A percentile compares a stretch with the other conserved stretches of the same genome.
These are phyloP conservation scores for Falco peregrinus DNA, from an alignment of 2,797 vertebrate species.

Conservation along the genomic window DNA sequence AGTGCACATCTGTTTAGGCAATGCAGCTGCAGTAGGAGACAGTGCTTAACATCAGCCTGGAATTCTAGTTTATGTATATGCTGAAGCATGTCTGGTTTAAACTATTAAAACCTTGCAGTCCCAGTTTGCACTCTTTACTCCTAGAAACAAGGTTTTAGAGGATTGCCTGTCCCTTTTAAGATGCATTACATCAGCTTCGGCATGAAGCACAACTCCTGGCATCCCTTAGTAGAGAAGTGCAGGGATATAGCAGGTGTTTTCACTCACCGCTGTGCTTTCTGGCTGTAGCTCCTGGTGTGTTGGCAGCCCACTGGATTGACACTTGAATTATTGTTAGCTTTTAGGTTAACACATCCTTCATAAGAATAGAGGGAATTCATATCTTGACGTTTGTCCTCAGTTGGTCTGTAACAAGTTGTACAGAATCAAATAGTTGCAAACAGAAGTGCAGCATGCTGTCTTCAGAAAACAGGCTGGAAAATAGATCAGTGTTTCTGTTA, in stretches of 20 bases:
- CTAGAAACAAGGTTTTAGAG: not conserved
- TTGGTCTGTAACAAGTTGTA: not conserved
- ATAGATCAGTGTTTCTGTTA: not conserved
- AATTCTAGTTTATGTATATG: not conserved
- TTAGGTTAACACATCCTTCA: not conserved
- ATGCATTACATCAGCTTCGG: not conserved
- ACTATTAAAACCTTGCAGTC: not conserved
- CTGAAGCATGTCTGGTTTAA: not conserved
- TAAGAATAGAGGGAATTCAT: not conserved
- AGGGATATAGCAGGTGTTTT: not conserved
- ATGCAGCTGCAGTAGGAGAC: slow-evolving; percentile 20
- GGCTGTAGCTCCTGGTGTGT: not conserved
- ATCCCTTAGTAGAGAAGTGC: not conserved
- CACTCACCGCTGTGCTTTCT: not conserved
- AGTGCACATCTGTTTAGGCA: slow-evolving; percentile 26
- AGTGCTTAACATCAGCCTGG: not conserved
- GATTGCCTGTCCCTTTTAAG: not conserved
- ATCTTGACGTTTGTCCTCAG: not conserved
- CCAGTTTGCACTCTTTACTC: not conserved
- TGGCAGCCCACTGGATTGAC: not conserved
- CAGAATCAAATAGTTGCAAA: not conserved
- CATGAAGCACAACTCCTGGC: not conserved
- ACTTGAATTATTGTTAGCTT: not conserved
- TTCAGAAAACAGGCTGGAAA: not conserved
- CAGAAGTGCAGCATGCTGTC: not conserved